Conservation (phyloP, 2,113 vertebrate genomes). For the Merops nubicus region DNA sequence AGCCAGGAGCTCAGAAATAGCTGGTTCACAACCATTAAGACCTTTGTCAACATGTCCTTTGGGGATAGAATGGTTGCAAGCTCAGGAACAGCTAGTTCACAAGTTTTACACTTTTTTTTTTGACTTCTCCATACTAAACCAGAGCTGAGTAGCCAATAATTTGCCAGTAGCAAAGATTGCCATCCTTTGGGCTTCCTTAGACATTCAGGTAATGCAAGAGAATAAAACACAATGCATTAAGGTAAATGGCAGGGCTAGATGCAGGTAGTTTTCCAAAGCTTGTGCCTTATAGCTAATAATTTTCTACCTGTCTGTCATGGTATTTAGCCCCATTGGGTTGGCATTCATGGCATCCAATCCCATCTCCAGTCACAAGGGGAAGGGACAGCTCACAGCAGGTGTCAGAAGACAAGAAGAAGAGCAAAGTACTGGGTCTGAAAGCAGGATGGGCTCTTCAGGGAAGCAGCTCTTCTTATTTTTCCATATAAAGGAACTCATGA, state of each 20-base stretch:
- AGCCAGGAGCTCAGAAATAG: too few relatives aligned
- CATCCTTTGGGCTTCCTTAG: neutral
- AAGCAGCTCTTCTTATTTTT: neutral
- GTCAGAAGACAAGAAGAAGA: neutral
- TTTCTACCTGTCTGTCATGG: neutral
- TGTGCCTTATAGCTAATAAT: neutral
- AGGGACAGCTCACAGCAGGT: neutral
- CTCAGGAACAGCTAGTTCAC: neutral
- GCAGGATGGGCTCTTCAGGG: neutral
- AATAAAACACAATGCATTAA: neutral
- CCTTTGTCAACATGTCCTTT: too few relatives aligned
- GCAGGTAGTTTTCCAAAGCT: neutral
- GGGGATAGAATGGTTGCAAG: too few relatives aligned
- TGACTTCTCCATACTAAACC: neutral
- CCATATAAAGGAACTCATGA: neutral
- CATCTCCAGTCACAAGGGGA: neutral
- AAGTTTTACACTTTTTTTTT: neutral
- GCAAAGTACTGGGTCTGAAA: neutral
- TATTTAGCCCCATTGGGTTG: neutral
- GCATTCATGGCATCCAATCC: neutral
- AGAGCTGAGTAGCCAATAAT: neutral
- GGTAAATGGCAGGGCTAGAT: neutral
- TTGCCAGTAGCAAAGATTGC: neutral
- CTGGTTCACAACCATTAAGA: too few relatives aligned
- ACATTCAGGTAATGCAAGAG: neutral